Evolutionary conservation across 2,113 vertebrate genomes (phyloP).

Genomic region (Mystacornis crossleyi): DNA sequence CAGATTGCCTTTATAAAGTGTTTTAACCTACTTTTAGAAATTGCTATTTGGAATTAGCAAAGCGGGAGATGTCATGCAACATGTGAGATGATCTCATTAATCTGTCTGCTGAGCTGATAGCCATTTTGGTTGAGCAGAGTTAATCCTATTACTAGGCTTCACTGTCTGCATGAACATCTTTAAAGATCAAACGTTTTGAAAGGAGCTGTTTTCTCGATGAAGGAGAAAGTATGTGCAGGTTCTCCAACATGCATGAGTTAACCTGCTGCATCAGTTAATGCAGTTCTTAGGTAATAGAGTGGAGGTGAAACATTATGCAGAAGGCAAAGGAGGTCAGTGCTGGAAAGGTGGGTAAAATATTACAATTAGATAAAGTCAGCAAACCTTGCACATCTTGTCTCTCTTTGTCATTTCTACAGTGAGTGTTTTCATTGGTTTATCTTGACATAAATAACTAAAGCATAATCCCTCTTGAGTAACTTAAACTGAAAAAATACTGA

Average conservation of each 20-base stretch:
- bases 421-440: neutral
- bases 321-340: neutral
- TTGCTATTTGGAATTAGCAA: neutral
- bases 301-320: neutral
- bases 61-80: conserved; percentile 24
- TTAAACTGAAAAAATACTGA: neutral
- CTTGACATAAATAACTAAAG: neutral
- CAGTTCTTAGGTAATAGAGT: neutral
- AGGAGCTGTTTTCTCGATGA: neutral
- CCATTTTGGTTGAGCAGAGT: conserved; percentile 18
- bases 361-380: neutral
- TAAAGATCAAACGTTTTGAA: conserved; percentile 12
- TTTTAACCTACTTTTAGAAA: neutral
- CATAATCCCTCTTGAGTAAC: neutral
- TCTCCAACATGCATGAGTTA: neutral
- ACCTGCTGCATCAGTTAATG: neutral
- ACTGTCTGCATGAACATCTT: neutral
- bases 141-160: conserved; percentile 43
- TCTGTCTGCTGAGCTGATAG: conserved; percentile 29
- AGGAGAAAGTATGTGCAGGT: neutral
- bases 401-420: neutral
- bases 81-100: conserved; percentile 46
- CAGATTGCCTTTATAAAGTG: neutral
- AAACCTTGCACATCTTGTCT: neutral
- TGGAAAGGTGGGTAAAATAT: neutral